Percentiles rank a stretch among this genome's conserved stretches.
phyloP scores from a whole-genome alignment of 2,113 vertebrate species.

The Spilogale gracilis region DNA sequence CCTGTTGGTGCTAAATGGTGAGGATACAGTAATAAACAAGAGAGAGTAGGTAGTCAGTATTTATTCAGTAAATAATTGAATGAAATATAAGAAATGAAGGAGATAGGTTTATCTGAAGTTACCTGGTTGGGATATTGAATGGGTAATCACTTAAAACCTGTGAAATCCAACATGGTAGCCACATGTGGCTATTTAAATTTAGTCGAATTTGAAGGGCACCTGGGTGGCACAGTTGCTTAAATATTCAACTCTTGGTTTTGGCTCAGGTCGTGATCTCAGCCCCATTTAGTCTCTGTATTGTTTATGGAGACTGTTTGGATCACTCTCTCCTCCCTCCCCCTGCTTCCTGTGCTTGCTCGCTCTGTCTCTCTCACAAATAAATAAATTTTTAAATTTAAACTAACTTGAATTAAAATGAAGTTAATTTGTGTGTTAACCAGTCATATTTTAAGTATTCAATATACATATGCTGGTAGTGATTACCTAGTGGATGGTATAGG shows the following conservation, averaged over 20 bases:
- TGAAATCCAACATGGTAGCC: background rate
- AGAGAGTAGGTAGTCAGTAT: background rate
- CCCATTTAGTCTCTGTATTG: background rate
- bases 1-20: background rate
- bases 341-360: background rate
- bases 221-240: background rate
- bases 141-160: background rate
- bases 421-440: background rate
- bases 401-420: background rate
- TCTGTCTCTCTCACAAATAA: background rate
- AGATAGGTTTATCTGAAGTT: background rate
- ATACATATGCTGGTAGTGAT: background rate
- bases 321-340: background rate
- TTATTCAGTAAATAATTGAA: background rate
- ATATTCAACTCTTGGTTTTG: background rate
- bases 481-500: accelerated
- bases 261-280: background rate
- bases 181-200: background rate
- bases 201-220: background rate
- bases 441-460: background rate
- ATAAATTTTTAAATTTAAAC: background rate
- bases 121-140: background rate
- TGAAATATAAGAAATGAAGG: background rate
- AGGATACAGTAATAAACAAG: background rate
- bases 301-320: background rate